phyloP scores from a whole-genome alignment of 2,888 invertebrate genomes.

The Dusona sp. region DNA sequence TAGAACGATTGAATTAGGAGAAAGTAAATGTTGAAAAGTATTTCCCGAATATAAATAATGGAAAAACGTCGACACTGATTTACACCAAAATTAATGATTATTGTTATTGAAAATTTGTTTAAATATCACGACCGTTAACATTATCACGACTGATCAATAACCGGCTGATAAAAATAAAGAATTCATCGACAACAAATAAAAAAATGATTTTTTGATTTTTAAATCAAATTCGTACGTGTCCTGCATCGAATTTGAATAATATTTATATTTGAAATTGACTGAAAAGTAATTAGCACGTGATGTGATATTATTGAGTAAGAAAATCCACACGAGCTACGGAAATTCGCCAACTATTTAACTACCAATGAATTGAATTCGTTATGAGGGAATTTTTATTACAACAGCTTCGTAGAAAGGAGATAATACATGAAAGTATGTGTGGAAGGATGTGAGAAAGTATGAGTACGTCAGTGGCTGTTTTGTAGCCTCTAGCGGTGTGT shows the following conservation, averaged over 20 bases:
- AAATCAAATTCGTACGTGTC: not conserved
- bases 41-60: not conserved
- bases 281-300: not conserved
- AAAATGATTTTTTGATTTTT: not conserved
- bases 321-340: not conserved
- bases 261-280: not conserved
- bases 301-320: not conserved
- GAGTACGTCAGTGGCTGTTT: conserved; percentile 12
- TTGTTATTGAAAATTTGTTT: too few relatives aligned
- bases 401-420: not conserved
- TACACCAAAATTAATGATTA: not conserved
- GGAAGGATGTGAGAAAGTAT: not conserved
- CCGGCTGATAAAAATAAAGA: too few relatives aligned
- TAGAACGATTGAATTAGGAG: too few relatives aligned
- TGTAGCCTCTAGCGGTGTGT: conserved; percentile 53
- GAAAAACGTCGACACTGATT: not conserved
- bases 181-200: too few relatives aligned
- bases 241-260: not conserved
- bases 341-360: not conserved
- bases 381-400: not conserved
- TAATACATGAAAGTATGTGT: not conserved
- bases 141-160: too few relatives aligned
- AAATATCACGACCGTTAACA: too few relatives aligned
- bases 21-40: too few relatives aligned
- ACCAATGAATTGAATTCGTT: not conserved